Base-by-base conservation (phyloP, 30 jellyfish, hydroid and myxozoan species). In the Pseudorhiza aurosa region DNA sequence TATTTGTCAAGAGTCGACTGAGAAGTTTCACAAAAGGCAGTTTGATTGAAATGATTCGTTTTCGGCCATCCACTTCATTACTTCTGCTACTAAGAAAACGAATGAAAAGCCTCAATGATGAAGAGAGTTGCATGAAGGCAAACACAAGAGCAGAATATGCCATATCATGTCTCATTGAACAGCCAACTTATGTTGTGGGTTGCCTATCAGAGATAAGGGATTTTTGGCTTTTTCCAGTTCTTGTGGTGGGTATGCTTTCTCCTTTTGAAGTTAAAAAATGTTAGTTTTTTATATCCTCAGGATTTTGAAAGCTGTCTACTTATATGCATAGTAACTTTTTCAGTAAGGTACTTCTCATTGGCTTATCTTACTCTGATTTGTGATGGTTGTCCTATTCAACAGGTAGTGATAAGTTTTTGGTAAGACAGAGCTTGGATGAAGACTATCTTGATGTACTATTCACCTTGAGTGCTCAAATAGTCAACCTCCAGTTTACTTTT, bases 191-290 rank as follows among this genome's bases (percentile, higher is more conserved):
- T 72, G 80, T 83, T 3, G 70, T 71, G 31, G 95, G 95, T 2
- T 83, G 82, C 21, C 33, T 68, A 37, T 65, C 86, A 32, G 73
- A 83, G 55, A 21, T 70, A 27, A 70, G 85, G 45, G 82, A 83
- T 45, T 70, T 65, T 39, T 83, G 95, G 95, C 81, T 83, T 47
- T 83, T 68, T 72, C 95, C 95, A 15, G 74, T 83, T 29, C 85
- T 83, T 31, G 95, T 83, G 82, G 95, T 83, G 55, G 70, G 95
- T 17, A 5, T 64, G n/a, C n/a, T n/a, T n/a, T n/a, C n/a, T n/a
- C n/a, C n/a, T n/a, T n/a, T n/a, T n/a, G n/a, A n/a, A n/a, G n/a
- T n/a, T n/a, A n/a, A n/a, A n/a, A n/a, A n/a, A n/a, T n/a, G n/a
- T n/a, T n/a, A n/a, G n/a, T n/a, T n/a, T n/a, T n/a, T n/a, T n/a